A percentile compares a stretch with the other conserved stretches of the same genome.
phyloP scores from a whole-genome alignment of 2,888 invertebrate genomes.

The Drosophila pseudotalamancana region DNA sequence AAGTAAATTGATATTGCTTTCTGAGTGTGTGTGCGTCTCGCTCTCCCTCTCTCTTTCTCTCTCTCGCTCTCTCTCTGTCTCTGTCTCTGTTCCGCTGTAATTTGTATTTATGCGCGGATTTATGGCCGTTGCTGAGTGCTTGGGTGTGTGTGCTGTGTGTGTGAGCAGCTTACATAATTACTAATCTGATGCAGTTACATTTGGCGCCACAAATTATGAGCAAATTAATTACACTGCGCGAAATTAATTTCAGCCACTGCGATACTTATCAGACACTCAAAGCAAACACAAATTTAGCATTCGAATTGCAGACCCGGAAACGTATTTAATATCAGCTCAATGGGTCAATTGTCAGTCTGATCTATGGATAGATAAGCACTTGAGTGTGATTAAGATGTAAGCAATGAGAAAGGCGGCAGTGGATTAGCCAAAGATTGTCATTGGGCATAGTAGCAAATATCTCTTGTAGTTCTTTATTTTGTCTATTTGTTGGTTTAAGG shows the following conservation, averaged over 20 bases:
- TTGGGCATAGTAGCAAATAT: too few relatives aligned
- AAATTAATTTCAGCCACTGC: conserved; percentile 33
- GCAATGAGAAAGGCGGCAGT: neutral
- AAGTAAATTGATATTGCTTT: conserved; percentile 70
- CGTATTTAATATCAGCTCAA: neutral
- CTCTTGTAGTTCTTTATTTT: too few relatives aligned
- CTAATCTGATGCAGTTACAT: conserved; percentile 60
- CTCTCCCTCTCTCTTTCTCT: conserved; percentile 5
- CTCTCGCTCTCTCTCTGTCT: neutral
- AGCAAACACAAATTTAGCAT: neutral
- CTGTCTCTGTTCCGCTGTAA: conserved; percentile 48
- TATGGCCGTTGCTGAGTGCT: conserved; percentile 44
- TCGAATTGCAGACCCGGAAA: neutral
- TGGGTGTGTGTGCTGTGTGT: neutral
- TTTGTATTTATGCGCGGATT: conserved; percentile 76
- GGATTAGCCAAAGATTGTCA: too few relatives aligned
- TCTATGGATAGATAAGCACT: neutral
- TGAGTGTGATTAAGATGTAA: neutral
- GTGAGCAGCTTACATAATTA: conserved; percentile 61
- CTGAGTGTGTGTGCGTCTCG: conserved; percentile 1
- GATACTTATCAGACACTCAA: conserved; percentile 18
- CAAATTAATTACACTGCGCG: conserved; percentile 62
- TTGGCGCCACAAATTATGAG: conserved; percentile 59
- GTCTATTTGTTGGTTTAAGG: too few relatives aligned
- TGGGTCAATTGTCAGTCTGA: neutral